phyloP scores from a whole-genome alignment of 1,140 invertebrate genomes.

The Sarcophaga bullata region DNA sequence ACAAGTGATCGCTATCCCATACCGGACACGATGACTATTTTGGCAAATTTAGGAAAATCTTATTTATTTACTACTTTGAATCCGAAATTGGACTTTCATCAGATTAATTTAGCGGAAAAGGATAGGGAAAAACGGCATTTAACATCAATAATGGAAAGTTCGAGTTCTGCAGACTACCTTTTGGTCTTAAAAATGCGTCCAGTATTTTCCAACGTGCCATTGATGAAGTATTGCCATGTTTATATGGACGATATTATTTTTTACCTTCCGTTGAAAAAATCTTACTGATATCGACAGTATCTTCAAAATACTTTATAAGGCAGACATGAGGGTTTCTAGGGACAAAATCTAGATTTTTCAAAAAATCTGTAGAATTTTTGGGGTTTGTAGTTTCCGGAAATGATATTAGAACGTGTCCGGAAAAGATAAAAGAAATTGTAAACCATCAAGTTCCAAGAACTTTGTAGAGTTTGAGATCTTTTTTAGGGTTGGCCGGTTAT shows the following conservation, averaged over 20 bases:
- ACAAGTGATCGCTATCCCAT: conserved; percentile 42
- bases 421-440: conserved; percentile 48
- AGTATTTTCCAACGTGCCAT: conserved; percentile 42
- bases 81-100: conserved; percentile 40
- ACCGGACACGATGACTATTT: conserved; percentile 33
- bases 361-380: too few species aligned
- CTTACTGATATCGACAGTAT: not conserved
- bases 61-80: not conserved
- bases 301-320: conserved; percentile 24
- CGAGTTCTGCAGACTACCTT: conserved; percentile 45
- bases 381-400: conserved; percentile 42
- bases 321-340: conserved; percentile 2
- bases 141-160: too few species aligned
- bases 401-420: conserved; percentile 45
- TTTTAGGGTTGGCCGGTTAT: conserved; percentile 43
- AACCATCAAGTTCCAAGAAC: conserved; percentile 42
- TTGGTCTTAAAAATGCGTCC: conserved; percentile 48
- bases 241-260: conserved; percentile 41
- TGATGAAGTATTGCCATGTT: conserved; percentile 42
- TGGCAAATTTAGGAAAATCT: conserved; percentile 40
- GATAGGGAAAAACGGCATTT: conserved; percentile 28
- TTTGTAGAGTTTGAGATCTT: conserved; percentile 36
- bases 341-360: conserved; percentile 65
- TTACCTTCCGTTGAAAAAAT: not conserved
- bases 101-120: conserved; percentile 29